phyloP scores from a whole-genome alignment of 1,140 invertebrate species.

The Polypedilum pembai region DNA sequence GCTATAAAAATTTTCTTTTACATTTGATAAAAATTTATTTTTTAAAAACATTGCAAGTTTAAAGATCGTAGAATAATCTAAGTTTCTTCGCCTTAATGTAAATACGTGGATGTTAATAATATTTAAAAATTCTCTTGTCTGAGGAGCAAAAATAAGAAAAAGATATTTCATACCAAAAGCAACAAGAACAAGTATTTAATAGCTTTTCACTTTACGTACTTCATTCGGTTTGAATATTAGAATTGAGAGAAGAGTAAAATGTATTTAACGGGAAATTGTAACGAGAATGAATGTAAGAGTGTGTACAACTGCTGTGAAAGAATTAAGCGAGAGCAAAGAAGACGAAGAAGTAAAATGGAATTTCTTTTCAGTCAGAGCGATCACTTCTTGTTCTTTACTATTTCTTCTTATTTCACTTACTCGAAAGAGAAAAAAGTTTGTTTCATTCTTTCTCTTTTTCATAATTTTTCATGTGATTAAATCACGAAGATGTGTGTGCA shows the following conservation, averaged over 20 bases:
- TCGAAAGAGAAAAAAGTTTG: background rate
- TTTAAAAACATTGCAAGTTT: too few relatives aligned
- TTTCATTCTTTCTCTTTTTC: background rate
- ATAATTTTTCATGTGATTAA: background rate
- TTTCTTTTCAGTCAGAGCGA: background rate
- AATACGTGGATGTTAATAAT: too few relatives aligned
- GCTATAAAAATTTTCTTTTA: too few relatives aligned
- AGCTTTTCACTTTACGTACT: too few relatives aligned
- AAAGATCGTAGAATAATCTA: too few relatives aligned
- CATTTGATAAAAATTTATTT: too few relatives aligned
- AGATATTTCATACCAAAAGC: too few relatives aligned
- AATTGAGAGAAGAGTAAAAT: background rate
- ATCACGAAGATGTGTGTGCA: constrained; percentile 16
- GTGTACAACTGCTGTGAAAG: background rate
- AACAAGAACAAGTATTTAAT: too few relatives aligned
- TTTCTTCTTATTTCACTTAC: background rate
- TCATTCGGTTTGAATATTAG: too few relatives aligned
- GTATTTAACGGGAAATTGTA: constrained; percentile 2
- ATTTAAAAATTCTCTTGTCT: too few relatives aligned
- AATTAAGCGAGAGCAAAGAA: background rate
- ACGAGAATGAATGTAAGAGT: background rate
- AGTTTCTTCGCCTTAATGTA: too few relatives aligned
- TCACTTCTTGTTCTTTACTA: background rate
- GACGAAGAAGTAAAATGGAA: background rate
- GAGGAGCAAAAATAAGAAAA: too few relatives aligned